Evolutionary conservation across 30 jellyfish, hydroid and myxozoan species (phyloP).

Genomic region (Hydra vulgaris): DNA sequence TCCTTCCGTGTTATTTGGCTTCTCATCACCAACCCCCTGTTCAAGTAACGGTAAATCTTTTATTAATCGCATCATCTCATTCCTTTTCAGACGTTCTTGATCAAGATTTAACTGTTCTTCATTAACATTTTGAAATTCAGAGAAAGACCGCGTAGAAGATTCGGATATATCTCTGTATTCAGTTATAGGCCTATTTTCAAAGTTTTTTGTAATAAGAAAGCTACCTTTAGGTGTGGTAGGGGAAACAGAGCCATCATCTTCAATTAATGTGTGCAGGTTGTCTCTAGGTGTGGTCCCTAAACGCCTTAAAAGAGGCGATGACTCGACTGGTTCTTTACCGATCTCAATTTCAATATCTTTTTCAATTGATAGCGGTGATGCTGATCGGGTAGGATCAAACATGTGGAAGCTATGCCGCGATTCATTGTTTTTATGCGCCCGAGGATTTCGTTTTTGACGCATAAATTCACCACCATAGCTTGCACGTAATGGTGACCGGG

Average conservation of each 20-base stretch:
- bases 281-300: not conserved
- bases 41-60: constrained; percentile 14
- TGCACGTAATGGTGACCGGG: constrained; percentile 28
- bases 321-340: constrained; percentile 14
- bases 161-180: not conserved
- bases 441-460: constrained; percentile 25
- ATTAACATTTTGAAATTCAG: constrained; percentile 21
- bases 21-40: constrained; percentile 22
- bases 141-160: constrained; percentile 10
- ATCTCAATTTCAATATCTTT: constrained; percentile 31
- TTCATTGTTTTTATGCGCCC: constrained; percentile 28
- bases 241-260: constrained; percentile 74
- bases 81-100: constrained; percentile 1
- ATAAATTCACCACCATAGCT: constrained; percentile 34
- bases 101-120: constrained; percentile 28
- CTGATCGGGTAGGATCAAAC: constrained; percentile 29
- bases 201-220: not conserved
- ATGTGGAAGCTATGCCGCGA: constrained; percentile 83
- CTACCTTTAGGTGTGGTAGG: constrained; percentile 31
- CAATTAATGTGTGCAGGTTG: constrained; percentile 67
- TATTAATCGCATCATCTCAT: constrained; percentile 6
- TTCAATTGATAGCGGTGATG: constrained; percentile 41
- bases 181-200: not conserved
- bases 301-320: constrained; percentile 6
- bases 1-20: constrained; percentile 2